These are phyloP conservation scores for Paralinhomoeus sp. DNA, from an alignment of 2,888 invertebrate species.

Conservation along the genomic window DNA sequence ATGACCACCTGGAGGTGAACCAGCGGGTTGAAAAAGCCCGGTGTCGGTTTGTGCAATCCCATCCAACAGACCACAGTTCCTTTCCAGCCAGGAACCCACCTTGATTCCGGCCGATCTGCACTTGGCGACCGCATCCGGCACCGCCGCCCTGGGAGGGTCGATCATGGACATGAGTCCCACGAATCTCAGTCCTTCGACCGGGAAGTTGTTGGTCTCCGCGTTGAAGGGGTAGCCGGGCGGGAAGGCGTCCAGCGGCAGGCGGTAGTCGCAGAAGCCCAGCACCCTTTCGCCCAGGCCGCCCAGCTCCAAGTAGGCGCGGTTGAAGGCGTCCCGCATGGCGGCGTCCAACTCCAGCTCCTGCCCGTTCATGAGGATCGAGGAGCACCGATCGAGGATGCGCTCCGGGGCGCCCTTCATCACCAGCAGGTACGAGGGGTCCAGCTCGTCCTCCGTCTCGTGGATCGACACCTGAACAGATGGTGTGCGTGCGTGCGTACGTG, in stretches of 20 bases:
- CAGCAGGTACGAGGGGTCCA: conserved; percentile 53
- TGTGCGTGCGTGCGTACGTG: too few relatives aligned
- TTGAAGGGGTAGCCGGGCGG: conserved; percentile 59
- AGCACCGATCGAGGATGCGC: conserved; percentile 53
- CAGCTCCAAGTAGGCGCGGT: conserved; percentile 47
- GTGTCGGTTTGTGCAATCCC: too few relatives aligned
- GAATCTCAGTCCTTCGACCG: conserved; percentile 37
- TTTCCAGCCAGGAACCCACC: too few relatives aligned
- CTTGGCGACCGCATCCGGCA: conserved; percentile 29
- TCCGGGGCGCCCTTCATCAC: conserved; percentile 62
- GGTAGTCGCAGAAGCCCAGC: conserved; percentile 68
- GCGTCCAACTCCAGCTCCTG: conserved; percentile 33
- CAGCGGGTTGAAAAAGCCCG: too few relatives aligned
- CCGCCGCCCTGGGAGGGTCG: conserved; percentile 29
- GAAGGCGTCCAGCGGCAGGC: too few relatives aligned
- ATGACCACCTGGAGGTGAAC: conserved; percentile 28
- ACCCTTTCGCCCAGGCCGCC: conserved; percentile 67
- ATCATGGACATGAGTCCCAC: conserved; percentile 30
- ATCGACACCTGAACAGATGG: conserved; percentile 49
- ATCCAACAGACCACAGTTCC: too few relatives aligned
- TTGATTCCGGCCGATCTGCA: conserved; percentile 28
- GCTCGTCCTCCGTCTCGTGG: conserved; percentile 67
- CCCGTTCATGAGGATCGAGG: conserved; percentile 36
- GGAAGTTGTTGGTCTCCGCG: conserved; percentile 29
- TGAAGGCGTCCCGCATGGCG: conserved; percentile 36